Percentiles rank a stretch among this genome's conserved stretches.
Conservation (phyloP, 2,113 vertebrate genomes). For the Salvelinus namaycush region DNA sequence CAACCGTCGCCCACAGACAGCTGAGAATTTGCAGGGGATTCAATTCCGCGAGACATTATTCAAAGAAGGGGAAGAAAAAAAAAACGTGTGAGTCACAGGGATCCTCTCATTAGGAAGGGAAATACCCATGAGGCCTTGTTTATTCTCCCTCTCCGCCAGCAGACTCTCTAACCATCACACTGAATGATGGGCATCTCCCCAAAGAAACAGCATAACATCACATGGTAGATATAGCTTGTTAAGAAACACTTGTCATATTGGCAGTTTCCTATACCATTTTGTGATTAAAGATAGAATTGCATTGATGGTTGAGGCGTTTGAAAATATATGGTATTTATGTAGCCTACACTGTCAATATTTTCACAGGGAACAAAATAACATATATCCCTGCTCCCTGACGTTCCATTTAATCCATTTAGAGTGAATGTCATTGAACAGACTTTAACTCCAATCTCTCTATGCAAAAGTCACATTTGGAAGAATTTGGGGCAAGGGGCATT, state of each 20-base stretch:
- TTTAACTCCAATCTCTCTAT: background rate
- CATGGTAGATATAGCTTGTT: conserved; percentile 24
- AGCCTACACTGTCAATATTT: background rate
- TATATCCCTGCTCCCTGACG: background rate
- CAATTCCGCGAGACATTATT: conserved; percentile 7
- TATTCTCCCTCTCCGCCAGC: conserved; percentile 6
- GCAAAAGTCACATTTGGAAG: background rate
- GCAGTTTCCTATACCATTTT: background rate
- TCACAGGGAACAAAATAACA: background rate
- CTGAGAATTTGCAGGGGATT: background rate
- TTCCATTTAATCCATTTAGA: background rate
- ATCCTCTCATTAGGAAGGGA: conserved; percentile 9
- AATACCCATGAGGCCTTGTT: background rate
- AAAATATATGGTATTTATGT: background rate
- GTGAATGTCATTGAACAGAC: background rate
- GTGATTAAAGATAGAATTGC: background rate
- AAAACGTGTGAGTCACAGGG: background rate
- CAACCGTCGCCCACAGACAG: conserved; percentile 2
- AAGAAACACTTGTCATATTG: background rate
- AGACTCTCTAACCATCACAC: conserved; percentile 15
- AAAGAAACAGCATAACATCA: conserved; percentile 29
- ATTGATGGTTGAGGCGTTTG: background rate
- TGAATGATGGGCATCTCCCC: conserved; percentile 14
- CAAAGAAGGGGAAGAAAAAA: background rate
- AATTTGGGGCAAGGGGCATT: background rate